These are phyloP conservation scores for Coleophora deauratella DNA, from an alignment of 2,888 invertebrate species.

Conservation along the genomic window DNA sequence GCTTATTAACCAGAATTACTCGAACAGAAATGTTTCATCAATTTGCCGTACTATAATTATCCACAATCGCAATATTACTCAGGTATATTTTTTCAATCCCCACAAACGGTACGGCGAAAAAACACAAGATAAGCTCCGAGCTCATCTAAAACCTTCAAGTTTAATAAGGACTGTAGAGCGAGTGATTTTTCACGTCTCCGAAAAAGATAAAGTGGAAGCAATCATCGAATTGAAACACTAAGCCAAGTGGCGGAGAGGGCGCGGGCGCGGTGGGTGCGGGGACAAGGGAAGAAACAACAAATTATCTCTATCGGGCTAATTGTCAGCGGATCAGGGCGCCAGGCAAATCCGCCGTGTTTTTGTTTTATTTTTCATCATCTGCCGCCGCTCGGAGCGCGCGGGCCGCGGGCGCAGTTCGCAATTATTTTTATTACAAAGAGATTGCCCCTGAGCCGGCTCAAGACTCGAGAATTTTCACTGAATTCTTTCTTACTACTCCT, in stretches of 20 bases:
- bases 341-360: conserved; percentile 54
- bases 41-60: not conserved
- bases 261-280: too few relatives aligned
- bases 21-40: conserved; percentile 2
- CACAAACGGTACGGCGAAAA: conserved; percentile 14
- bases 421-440: conserved; percentile 73
- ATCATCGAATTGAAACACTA: conserved; percentile 54
- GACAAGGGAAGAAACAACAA: conserved; percentile 58
- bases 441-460: conserved; percentile 61
- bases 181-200: conserved; percentile 34
- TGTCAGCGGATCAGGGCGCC: conserved; percentile 61
- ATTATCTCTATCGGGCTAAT: conserved; percentile 65
- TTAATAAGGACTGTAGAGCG: conserved; percentile 28
- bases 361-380: conserved; percentile 38
- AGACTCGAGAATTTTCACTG: conserved; percentile 47
- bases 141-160: conserved; percentile 27
- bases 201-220: conserved; percentile 40
- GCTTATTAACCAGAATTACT: conserved; percentile 10
- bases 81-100: conserved; percentile 14
- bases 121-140: conserved; percentile 23
- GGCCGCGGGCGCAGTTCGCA: conserved; percentile 34
- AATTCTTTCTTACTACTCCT: conserved; percentile 45
- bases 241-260: conserved; percentile 40
- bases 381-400: conserved; percentile 17
- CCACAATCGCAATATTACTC: not conserved